Evolutionary conservation across 2,797 vertebrate species (phyloP).

Genomic region (Eulemur mongoz): DNA sequence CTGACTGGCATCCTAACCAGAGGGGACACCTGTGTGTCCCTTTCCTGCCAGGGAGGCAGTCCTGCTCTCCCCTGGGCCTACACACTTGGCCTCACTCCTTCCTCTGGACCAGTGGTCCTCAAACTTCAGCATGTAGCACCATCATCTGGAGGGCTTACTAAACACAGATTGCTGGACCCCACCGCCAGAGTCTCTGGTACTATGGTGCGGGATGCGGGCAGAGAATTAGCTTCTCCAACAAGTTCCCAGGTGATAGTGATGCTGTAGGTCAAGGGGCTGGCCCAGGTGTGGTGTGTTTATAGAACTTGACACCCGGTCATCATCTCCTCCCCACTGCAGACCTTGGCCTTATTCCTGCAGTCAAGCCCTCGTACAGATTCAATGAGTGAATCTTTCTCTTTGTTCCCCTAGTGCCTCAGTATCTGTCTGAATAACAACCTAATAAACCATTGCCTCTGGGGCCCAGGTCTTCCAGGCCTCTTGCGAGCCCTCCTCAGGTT

Average conservation of each 20-base stretch:
- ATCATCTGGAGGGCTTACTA: background rate
- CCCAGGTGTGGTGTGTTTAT: background rate
- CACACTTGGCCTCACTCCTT: background rate
- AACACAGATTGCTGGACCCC: background rate
- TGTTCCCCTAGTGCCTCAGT: background rate
- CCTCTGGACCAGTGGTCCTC: background rate
- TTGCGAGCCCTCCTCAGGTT: background rate
- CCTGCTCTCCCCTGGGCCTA: background rate
- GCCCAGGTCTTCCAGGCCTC: background rate
- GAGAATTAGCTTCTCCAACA: background rate
- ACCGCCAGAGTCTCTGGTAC: background rate
- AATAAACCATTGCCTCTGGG: background rate
- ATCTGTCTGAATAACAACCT: background rate
- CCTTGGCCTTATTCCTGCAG: background rate
- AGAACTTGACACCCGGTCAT: background rate
- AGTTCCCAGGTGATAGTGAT: background rate
- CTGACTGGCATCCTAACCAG: background rate
- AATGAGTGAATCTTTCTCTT: background rate
- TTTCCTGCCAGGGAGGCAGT: background rate
- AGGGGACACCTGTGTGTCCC: no score
- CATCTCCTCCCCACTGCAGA: background rate
- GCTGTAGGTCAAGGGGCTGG: background rate
- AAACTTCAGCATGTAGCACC: background rate
- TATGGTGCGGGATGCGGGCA: fast-evolving
- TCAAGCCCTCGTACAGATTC: background rate